Conservation (phyloP, 1,140 invertebrate genomes). For the Stratiolaelaps scimitus region DNA sequence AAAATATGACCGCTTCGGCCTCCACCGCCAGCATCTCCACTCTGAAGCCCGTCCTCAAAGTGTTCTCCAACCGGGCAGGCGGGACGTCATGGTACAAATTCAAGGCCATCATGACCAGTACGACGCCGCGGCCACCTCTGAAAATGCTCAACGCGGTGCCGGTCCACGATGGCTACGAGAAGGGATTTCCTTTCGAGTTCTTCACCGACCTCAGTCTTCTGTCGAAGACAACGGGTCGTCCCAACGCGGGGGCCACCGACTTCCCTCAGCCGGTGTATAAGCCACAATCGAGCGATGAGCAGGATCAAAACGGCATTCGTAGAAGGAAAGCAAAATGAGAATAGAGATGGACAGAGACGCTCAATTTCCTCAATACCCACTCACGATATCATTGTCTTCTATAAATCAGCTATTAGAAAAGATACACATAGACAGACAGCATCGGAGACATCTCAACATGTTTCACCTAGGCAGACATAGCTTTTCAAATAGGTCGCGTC, state of each 20-base stretch:
- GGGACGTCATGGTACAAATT: constrained; percentile 26
- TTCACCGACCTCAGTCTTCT: constrained; percentile 11
- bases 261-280: constrained; percentile 25
- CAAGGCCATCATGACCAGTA: constrained; percentile 18
- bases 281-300: not conserved
- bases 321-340: no score
- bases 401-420: no score
- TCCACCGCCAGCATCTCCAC: not conserved
- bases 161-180: constrained; percentile 8
- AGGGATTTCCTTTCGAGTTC: constrained; percentile 25
- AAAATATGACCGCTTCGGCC: constrained; percentile 19
- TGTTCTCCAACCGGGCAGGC: constrained; percentile 17
- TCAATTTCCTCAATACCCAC: no score
- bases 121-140: constrained; percentile 13
- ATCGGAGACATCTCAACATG: no score
- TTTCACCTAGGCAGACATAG: no score
- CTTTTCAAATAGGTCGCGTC: no score
- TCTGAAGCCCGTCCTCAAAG: constrained; percentile 12
- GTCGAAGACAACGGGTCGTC: constrained; percentile 10
- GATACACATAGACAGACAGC: no score
- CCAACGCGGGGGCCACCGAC: not conserved
- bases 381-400: no score
- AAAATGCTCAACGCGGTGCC: constrained; percentile 27
- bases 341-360: no score
- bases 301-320: no score